Evolutionary conservation across 1,140 invertebrate species (phyloP), one percentile per base, ranked within the genome.

Genomic region (Philaenus spumarius): DNA sequence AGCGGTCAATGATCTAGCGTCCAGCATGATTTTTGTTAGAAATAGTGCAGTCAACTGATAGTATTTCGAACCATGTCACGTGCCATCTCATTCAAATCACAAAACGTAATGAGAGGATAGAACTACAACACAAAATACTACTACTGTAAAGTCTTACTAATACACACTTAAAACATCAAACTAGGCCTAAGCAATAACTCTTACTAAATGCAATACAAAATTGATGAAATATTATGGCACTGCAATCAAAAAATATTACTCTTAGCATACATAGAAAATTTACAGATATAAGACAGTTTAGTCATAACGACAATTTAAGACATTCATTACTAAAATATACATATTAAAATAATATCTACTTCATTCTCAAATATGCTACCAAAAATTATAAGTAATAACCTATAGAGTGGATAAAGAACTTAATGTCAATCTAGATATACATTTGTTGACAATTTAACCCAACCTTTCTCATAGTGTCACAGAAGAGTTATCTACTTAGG

Each of bases 1-100:
- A 43, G 71, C 68, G 58, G 69, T 67, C 57, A 72, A 65, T 64
- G 73, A 75, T 67, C 74, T 71, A 65, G 72, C 71, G 62, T 77
- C 76, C 75, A 77, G 73, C 76, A 77, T 77, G 68, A 68, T 71
- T 68, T 35, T 43, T 50, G 15, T 24, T 23, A 47, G 47, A 15
- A 14, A 50, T 26, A 50, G 4, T 14, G 22, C 47, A 15, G 26
- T 30, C 26, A 30, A 30, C 26, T 30, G 26, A 30, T 30, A 30
- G 26, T 30, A 30, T 4, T 30, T 30, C 15, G 9, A 26, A 34
- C 37, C 46, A 7, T 22, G 22, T 42, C 48, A 48, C 39, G 19
- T n/a, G 22, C 53, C 24, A 58, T 56, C 46, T 43, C 40, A 37
- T 48, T 47, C 46, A 47, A 56, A 14, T 35, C 46, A 23, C 50